Conservation (phyloP, 2,113 vertebrate species). For the Chaetodon auriga region DNA sequence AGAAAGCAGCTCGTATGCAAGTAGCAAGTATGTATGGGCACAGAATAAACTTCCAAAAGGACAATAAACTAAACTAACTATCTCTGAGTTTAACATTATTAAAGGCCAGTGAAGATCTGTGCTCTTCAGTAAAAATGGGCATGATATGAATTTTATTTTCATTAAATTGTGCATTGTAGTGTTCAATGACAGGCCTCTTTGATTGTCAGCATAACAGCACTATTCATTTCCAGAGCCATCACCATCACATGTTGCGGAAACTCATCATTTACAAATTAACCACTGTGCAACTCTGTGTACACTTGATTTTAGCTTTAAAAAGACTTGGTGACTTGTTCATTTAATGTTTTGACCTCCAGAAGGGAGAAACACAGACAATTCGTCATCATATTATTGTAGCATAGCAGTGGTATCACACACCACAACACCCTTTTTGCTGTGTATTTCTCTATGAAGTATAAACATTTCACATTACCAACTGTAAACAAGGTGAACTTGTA, state of each 20-base stretch:
- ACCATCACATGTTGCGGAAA: background rate
- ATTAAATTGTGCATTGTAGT: background rate
- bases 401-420: background rate
- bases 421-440: background rate
- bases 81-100: background rate
- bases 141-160: too few species aligned
- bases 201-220: background rate
- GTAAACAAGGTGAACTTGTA: conserved; percentile 5
- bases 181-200: background rate
- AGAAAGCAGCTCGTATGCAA: too few species aligned
- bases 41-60: too few species aligned
- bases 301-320: background rate
- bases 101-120: background rate
- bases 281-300: background rate
- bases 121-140: background rate
- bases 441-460: background rate
- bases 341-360: background rate
- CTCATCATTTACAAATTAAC: background rate
- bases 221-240: background rate
- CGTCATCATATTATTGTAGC: background rate
- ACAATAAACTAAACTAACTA: too few species aligned
- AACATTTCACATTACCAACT: conserved; percentile 7
- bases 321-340: background rate
- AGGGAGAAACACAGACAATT: too few species aligned
- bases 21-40: too few species aligned